Evolutionary conservation across 23 tunicate genomes (phyloP).

Genomic region (Phallusia fumigata): DNA sequence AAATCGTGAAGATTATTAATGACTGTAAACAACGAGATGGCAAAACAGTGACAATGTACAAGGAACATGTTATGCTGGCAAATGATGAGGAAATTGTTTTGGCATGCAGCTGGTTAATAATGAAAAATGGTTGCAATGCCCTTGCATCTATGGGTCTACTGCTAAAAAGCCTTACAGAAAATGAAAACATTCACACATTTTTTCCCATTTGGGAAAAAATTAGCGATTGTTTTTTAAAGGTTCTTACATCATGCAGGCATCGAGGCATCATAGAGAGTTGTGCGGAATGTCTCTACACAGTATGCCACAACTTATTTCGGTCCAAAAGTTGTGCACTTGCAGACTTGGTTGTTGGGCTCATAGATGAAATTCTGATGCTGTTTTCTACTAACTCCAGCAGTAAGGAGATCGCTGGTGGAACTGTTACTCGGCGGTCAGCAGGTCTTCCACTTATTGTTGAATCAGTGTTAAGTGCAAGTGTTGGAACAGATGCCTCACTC

Average conservation of each 20-base stretch:
- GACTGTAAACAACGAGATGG: no score
- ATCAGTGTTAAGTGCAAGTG: conserved; percentile 53
- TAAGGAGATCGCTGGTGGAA: conserved; percentile 19
- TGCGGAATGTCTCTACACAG: conserved; percentile 26
- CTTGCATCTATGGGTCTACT: conserved; percentile 18
- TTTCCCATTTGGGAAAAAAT: neutral
- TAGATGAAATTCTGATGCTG: conserved; percentile 9
- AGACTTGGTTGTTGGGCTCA: conserved; percentile 14
- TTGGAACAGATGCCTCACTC: neutral
- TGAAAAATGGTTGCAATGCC: conserved; percentile 43
- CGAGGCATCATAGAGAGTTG: conserved; percentile 82
- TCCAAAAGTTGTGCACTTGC: neutral
- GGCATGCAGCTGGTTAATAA: conserved; percentile 58
- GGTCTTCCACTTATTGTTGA: conserved; percentile 71
- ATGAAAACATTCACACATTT: neutral
- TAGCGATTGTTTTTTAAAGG: conserved; percentile 11
- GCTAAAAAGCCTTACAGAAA: neutral
- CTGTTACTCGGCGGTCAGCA: conserved; percentile 76
- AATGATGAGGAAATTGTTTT: conserved; percentile 61
- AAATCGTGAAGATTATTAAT: conserved; percentile 20
- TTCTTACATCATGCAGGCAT: conserved; percentile 67
- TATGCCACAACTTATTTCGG: conserved; percentile 14
- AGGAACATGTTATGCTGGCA: conserved; percentile 27
- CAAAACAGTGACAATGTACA: neutral
- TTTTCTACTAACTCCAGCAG: neutral